Evolutionary conservation across 2,113 vertebrate species (phyloP).

Genomic region (Lynx canadensis): DNA sequence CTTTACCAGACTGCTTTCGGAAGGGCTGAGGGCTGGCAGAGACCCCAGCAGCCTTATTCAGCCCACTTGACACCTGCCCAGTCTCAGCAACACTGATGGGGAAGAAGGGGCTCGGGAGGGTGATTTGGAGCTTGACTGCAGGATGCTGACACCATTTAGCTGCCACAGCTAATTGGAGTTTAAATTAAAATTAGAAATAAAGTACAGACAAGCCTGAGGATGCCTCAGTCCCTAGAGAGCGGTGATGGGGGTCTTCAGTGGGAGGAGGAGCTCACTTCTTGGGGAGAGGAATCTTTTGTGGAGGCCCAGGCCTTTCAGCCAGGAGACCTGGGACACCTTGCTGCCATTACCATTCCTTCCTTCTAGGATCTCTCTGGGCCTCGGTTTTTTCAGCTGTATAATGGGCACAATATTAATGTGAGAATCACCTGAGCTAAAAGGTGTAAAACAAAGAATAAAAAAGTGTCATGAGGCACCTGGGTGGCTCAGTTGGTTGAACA

Average conservation of each 20-base stretch:
- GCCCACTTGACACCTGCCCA: background rate
- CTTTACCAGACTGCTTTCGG: background rate
- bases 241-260: background rate
- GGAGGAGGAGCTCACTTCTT: background rate
- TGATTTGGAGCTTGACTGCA: constrained; percentile 42
- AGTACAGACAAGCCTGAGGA: constrained; percentile 31
- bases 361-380: background rate
- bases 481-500: no score
- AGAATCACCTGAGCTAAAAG: constrained; percentile 26
- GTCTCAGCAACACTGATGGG: background rate
- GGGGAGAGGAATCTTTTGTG: background rate
- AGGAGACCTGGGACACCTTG: background rate
- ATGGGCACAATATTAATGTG: background rate
- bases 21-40: background rate
- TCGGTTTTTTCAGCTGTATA: constrained; percentile 34
- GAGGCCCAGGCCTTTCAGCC: background rate
- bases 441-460: background rate
- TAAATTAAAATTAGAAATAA: constrained; percentile 74
- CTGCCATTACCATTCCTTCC: constrained; percentile 2
- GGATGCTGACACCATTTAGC: constrained; percentile 61
- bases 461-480: background rate
- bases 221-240: background rate
- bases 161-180: constrained; percentile 72
- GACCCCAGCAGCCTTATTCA: background rate
- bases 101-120: background rate